Base-by-base conservation (phyloP, 2,888 invertebrate genomes). In the Agrilus mali region DNA sequence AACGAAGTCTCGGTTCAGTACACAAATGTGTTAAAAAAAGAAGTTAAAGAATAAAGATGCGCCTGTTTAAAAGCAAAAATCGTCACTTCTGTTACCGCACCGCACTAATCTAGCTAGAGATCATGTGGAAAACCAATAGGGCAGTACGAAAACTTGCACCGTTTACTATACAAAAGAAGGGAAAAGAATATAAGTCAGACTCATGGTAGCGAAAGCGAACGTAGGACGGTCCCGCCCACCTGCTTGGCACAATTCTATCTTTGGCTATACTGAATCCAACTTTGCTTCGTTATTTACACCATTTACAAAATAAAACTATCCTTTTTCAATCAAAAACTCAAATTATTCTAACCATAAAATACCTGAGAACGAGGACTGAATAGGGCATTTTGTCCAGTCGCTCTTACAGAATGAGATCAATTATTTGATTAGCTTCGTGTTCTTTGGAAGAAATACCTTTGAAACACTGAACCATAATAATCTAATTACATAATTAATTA, bases 91-190 rank as follows among this genome's bases (percentile, higher is more conserved):
- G 54, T 59, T 58, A 58, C 59, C 60, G 61, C 62, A 62, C 61
- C 60, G 56, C 56, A 57, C 60, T 60, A 61, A 59, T 64, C 65
- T 64, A 65, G 62, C 62, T 66, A 65, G 66, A 66, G 66, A 66
- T 66, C 66, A 66, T 66, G 62, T 64, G 65, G 63, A 66, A 66
- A 66, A 63, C 61, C 59, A 62, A 49, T 54, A 56, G 59, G 59
- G 60, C 56, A 56, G 59, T 53, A 47, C 41, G 27, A 27, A 27
- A 27, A 27, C 51, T 53, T 55, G 55, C 55, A 47, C 54, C 53
- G 45, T 47, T 46, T 44, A 54, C 45, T 48, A 53, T 50, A 54
- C 45, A 53, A 48, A 52, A 49, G 49, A 50, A 47, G 41, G 44
- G 42, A 53, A 27, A 27, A 27, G 27, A 27, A 2, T 27, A 44